Base-by-base conservation (phyloP, 2,888 invertebrate genomes). In the Conchocele bisecta region DNA sequence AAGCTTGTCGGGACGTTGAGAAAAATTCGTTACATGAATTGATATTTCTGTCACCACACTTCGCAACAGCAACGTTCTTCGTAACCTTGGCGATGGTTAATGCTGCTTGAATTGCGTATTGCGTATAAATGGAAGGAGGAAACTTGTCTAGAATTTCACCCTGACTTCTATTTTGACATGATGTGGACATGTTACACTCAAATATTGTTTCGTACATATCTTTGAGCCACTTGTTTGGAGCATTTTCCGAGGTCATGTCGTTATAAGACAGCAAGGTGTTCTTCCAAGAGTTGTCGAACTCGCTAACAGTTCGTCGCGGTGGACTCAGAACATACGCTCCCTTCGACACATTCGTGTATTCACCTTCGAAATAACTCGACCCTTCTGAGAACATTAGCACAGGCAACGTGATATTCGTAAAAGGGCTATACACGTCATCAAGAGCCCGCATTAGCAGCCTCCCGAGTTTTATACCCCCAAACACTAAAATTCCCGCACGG, bases 291-390 rank as follows among this genome's bases (percentile, higher is more conserved):
- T 33, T 33, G 26, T 59, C 33, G 42, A 69, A 74, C 15, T 24
- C 31, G 4, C 29, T 17, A n/a, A 74, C 60, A 2, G 24, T 33
- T 28, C 29, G 58, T 7, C 57, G 24, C 6, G 67, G 70, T 26
- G 77, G 77, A 39, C 60, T 74, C 11, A 77, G 28, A 7, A 61
- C 65, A 57, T 64, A 77, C 2, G 70, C 59, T n/a, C 77, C 77
- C 29, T 59, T 72, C 3, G 69, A 69, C n/a, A 69, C 51, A 22
- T 66, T 53, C 3, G 33, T 31, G 13, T 35, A 29, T 7, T 31
- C 22, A 11, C 59, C 69, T 7, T 53, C 53, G 26, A 76, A 39
- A 28, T 48, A 54, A 15, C 53, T 39, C 6, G 56, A 64, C 22
- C 71, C 61, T 46, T 76, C 76, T 7, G 72, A 57, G n/a, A 76